Conservation (phyloP, 2,113 vertebrate genomes). For the Gila orcuttii region DNA sequence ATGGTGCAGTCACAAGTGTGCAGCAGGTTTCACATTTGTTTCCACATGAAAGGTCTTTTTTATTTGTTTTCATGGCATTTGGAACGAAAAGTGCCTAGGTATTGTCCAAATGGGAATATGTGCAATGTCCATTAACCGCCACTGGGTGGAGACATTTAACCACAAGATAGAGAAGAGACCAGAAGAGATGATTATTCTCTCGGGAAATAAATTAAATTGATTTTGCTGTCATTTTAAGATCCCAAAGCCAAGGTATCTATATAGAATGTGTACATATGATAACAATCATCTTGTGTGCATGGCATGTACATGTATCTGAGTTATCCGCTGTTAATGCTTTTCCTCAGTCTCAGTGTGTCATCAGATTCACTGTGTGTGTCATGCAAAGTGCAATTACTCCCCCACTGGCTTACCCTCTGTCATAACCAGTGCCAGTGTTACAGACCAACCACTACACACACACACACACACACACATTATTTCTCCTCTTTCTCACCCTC, state of each 20-base stretch:
- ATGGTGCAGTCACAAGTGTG: background rate
- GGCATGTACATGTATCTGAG: background rate
- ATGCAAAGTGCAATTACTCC: constrained; percentile 33
- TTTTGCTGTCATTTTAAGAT: background rate
- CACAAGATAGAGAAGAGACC: no score
- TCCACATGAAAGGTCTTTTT: background rate
- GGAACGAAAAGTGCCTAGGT: background rate
- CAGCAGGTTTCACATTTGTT: background rate
- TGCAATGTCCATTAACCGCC: background rate
- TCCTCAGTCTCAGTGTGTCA: background rate
- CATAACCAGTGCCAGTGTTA: constrained; percentile 5
- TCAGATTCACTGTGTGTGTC: constrained; percentile 18
- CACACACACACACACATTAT: background rate
- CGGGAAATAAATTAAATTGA: background rate
- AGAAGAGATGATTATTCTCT: background rate
- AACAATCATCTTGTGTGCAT: background rate
- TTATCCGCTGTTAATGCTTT: background rate
- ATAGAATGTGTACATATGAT: background rate
- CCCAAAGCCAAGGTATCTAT: background rate
- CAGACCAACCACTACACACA: background rate
- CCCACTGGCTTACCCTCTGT: constrained; percentile 22
- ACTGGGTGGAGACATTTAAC: constrained; percentile 19
- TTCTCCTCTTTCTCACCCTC: background rate
- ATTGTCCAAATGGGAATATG: background rate
- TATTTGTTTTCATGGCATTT: background rate